Conservation (phyloP, 2,888 invertebrate genomes). For the Ichneumon xanthorius region DNA sequence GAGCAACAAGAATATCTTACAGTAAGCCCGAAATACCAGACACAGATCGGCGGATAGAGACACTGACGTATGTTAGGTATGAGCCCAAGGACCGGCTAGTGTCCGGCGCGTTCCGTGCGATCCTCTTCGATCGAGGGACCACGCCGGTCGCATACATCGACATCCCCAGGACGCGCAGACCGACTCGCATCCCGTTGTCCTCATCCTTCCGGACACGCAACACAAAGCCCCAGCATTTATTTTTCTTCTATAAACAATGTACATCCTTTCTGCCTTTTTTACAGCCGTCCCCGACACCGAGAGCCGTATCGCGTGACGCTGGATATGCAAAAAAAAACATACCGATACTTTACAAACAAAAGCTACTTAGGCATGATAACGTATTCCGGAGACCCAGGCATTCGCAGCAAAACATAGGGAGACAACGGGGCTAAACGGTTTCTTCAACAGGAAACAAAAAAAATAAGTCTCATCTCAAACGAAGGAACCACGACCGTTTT, state of each 20-base stretch:
- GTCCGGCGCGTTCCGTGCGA: constrained; percentile 65
- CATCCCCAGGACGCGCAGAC: constrained; percentile 35
- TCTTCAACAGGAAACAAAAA: neutral
- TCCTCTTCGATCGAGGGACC: constrained; percentile 60
- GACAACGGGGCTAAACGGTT: too few relatives aligned
- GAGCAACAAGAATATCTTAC: constrained; percentile 19
- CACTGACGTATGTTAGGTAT: constrained; percentile 57
- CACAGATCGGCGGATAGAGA: constrained; percentile 1
- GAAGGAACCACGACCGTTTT: too few relatives aligned
- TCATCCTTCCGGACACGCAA: neutral
- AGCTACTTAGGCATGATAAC: constrained; percentile 77
- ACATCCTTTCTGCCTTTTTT: too few relatives aligned
- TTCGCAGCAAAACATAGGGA: constrained; percentile 21
- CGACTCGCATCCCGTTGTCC: constrained; percentile 33
- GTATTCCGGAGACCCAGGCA: constrained; percentile 73
- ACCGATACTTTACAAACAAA: constrained; percentile 76
- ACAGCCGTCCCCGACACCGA: too few relatives aligned
- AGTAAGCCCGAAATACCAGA: constrained; percentile 39
- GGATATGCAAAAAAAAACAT: constrained; percentile 35
- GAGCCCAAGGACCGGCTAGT: constrained; percentile 43
- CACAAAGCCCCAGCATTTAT: constrained; percentile 7
- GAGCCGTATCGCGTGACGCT: neutral
- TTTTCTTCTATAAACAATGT: neutral
- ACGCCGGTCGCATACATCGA: constrained; percentile 33
- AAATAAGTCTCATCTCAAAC: neutral